These are phyloP conservation scores for Sylvia atricapilla DNA, from an alignment of 2,113 vertebrate species.

Conservation along the genomic window DNA sequence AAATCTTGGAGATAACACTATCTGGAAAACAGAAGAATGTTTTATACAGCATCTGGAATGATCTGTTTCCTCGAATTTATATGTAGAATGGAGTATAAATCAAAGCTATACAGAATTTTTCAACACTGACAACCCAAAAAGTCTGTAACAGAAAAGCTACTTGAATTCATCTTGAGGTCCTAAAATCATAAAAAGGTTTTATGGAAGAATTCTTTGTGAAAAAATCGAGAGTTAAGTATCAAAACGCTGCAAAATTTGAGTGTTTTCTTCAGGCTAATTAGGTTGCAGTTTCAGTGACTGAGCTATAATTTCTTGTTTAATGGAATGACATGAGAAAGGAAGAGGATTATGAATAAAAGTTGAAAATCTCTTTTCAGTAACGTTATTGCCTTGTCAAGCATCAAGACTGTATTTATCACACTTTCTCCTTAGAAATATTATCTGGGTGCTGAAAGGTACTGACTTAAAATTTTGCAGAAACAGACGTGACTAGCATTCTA, in stretches of 20 bases:
- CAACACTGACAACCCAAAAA: not conserved
- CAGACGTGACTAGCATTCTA: not conserved
- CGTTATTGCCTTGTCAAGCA: not conserved
- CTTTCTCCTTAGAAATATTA: not conserved
- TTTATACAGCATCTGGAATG: not conserved
- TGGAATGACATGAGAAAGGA: not conserved
- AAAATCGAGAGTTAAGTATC: not conserved
- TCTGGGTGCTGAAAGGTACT: not conserved
- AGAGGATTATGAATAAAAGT: not conserved
- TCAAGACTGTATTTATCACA: not conserved
- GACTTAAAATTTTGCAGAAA: not conserved
- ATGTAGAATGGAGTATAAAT: not conserved
- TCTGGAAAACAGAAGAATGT: not conserved
- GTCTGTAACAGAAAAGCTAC: not conserved
- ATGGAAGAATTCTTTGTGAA: not conserved
- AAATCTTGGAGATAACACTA: not conserved
- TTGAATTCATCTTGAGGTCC: not conserved
- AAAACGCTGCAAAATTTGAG: not conserved
- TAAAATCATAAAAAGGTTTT: not conserved
- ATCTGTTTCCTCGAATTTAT: not conserved
- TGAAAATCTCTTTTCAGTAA: not conserved
- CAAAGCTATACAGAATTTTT: not conserved
- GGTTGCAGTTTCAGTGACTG: not conserved
- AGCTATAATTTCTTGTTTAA: not conserved
- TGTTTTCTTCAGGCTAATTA: not conserved